Percentiles rank a stretch among this genome's conserved stretches.
Evolutionary conservation across 1,140 invertebrate genomes (phyloP).

Genomic region (Penaeus japonicus): DNA sequence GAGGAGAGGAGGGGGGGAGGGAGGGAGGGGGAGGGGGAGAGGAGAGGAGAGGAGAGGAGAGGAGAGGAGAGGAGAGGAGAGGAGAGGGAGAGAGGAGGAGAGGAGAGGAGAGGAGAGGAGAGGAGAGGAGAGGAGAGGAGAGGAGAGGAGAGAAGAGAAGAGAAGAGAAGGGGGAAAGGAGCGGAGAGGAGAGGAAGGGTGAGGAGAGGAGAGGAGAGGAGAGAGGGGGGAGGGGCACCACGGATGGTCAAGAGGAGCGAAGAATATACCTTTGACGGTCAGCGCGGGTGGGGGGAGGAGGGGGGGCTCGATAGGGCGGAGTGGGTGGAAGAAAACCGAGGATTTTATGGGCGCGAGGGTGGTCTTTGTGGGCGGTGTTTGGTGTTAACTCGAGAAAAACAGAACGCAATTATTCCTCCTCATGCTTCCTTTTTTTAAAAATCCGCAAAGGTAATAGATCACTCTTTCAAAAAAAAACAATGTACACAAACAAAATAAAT

Average conservation of each 20-base stretch:
- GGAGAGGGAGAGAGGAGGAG: neutral
- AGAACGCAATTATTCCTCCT: neutral
- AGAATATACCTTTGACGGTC: neutral
- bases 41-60: neutral
- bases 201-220: neutral
- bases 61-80: neutral
- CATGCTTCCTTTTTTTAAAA: no score
- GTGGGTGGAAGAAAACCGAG: neutral
- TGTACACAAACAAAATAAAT: no score
- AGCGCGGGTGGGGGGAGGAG: neutral
- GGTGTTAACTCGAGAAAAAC: neutral
- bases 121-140: neutral
- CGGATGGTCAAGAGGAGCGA: neutral
- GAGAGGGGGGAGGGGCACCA: neutral
- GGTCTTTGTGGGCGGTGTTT: neutral
- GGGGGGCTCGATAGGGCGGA: neutral
- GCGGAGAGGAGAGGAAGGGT: no score
- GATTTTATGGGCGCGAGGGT: neutral
- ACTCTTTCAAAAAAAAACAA: no score
- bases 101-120: neutral
- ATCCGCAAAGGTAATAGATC: no score
- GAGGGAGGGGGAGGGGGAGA: neutral
- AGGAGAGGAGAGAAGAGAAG: neutral
- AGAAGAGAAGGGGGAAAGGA: neutral
- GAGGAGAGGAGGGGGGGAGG: neutral